Base-by-base conservation (phyloP, 2,888 invertebrate genomes). In the Drosophila formosana region DNA sequence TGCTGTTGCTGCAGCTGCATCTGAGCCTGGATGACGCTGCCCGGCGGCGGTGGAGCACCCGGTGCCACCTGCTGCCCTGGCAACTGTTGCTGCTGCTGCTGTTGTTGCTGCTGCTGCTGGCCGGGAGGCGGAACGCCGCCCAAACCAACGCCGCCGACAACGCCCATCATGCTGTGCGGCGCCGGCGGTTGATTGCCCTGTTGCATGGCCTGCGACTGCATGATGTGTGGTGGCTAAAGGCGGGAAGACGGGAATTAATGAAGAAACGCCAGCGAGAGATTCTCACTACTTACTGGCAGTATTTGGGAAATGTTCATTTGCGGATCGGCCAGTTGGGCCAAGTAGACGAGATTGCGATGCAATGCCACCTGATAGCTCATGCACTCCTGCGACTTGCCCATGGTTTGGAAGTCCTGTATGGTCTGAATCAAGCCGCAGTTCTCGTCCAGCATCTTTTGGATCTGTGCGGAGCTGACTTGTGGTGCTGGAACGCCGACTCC, bases 391-490 rank as follows among this genome's bases (percentile, higher is more conserved):
- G 96, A 94, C 92, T 98, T 98, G 68, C 98, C 99, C 94, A 98
- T 98, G 78, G 95, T 96, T 93, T 99, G 99, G 93, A 96, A 98
- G 85, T 99, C 99, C 92, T 98, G 97, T 90, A 99, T 98, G 7
- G 98, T 97, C 93, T 98, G 98, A 88, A 99, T 99, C 47, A 99
- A 94, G 91, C 98, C 98, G 84, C 97, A 97, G 92, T 99, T 99
- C 93, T 99, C 99, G 93, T 99, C 99, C 69, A 99, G 94, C 95
- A 99, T 96, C 95, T 98, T 97, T 92, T 98, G 97, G 88, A 98
- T 96, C 93, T 97, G 97, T 52, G 96, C 95, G 68, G 96, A 95
- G 91, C 95, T 97, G 45, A 96, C 95, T 55, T 97, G 96, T 68
- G 94, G 95, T 1, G 69, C 28, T 64, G 95, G 94, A 49, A 85